Percentiles rank a stretch among this genome's conserved stretches.
Evolutionary conservation across 2,888 invertebrate species (phyloP).

Genomic region (Abrostola triplasia): DNA sequence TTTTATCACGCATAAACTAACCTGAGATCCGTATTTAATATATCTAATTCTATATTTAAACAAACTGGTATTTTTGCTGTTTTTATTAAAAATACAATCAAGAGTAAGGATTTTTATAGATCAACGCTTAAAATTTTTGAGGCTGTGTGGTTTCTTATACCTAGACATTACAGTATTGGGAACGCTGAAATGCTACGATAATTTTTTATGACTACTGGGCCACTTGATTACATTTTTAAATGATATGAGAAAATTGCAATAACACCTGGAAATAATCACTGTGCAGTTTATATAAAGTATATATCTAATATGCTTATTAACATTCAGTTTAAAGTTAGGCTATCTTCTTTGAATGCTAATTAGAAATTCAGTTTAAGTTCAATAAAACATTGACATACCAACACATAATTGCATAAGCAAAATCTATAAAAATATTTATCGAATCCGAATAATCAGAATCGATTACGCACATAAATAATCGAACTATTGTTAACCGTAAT

Average conservation of each 20-base stretch:
- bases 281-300: neutral
- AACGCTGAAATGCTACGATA: slow-evolving; percentile 19
- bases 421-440: slow-evolving; percentile 44
- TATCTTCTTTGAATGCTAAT: slow-evolving; percentile 5
- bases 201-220: slow-evolving; percentile 16
- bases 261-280: slow-evolving; percentile 9
- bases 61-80: too few relatives aligned
- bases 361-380: slow-evolving; percentile 10
- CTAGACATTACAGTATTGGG: slow-evolving; percentile 17
- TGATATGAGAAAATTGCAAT: slow-evolving; percentile 6
- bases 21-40: too few relatives aligned
- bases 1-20: neutral
- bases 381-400: slow-evolving; percentile 19
- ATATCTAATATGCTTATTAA: neutral
- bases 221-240: slow-evolving; percentile 16
- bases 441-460: slow-evolving; percentile 35
- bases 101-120: slow-evolving; percentile 3
- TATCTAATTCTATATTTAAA: too few relatives aligned
- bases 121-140: slow-evolving; percentile 9
- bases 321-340: too few relatives aligned
- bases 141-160: slow-evolving; percentile 6
- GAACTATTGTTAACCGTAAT: slow-evolving; percentile 35
- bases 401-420: slow-evolving; percentile 21
- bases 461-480: slow-evolving; percentile 32
- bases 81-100: too few relatives aligned